Base-by-base conservation (phyloP, 2,888 invertebrate genomes). In the Andrena haemorrhoa region DNA sequence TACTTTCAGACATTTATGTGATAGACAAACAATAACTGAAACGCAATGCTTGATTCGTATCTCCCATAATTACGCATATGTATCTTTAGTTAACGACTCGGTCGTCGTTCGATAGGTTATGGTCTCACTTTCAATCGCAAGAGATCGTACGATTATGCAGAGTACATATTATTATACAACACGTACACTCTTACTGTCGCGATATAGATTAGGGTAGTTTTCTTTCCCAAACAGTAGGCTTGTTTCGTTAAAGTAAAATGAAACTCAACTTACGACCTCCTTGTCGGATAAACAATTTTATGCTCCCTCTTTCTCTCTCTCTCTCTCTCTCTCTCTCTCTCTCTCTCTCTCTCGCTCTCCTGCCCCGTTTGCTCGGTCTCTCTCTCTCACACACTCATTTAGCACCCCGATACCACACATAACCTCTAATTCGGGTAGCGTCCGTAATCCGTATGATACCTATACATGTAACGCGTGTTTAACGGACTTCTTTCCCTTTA, bases 391-490 rank as follows among this genome's bases (percentile, higher is more conserved):
- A 63, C 31, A 63, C 53, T 49, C 63, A 26, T 61, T 41, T 1
- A 16, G 20, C 26, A 20, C 35, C 49, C 16, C 23, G 26, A 23
- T 35, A 56, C 16, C 75, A 71, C 56, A 35, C 73, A 29, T 72
- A 61, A 71, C 53, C 58, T 51, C 74, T 83, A 83, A 79, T 74
- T 78, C 58, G 49, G 70, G 70, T 73, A 77, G 16, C 56, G 53
- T 51, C 58, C 33, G 83, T 84, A 83, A 58, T 56, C 58, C 31
- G 83, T 85, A 83, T 26, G 73, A 66, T 66, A 63, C 47, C 68
- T 85, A 85, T 79, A 79, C 78, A 79, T 82, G 85, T 83, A 84
- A 79, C 75, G 58, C 74, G 75, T 78, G 72, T 81, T 79, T 69
- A 71, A 58, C 73, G 29, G 61, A 68, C 60, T 74, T 85, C 82